Evolutionary conservation across 2,888 invertebrate genomes (phyloP), one percentile per base, ranked within the genome.

Genomic region (Lordiphosa andalusiaca): DNA sequence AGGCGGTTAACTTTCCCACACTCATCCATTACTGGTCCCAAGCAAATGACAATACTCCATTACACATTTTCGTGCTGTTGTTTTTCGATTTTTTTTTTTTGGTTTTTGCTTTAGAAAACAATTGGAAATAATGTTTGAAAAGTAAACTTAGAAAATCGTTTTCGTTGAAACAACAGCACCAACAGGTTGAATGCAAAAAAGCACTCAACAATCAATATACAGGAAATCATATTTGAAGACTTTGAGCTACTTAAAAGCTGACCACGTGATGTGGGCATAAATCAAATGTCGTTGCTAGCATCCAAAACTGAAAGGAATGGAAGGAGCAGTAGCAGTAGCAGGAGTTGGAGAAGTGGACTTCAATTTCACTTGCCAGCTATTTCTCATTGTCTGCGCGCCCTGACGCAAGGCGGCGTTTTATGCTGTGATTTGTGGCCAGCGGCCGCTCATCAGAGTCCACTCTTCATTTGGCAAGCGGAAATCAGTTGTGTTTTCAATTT

Each of bases 51-150:
- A 9, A 3, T 1, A 30, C 30, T 30, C 30, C 30, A 9, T 3
- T 33, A 9, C 9, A 25, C 10, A 21, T 19, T 50, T 37, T 9
- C 7, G 7, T 1, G 7, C 30, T 30, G 30, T 7, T 36, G 46
- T 10, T 35, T 13, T 41, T 38, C 6, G 2, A 1, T 6, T 23
- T 25, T 36, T 38, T 10, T 30, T 19, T 41, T 38, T 72, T 60
- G 57, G 68, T 42, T 56, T 57, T 55, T 61, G 59, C 66, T 68
- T 77, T 71, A 73, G 57, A 76, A 77, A 61, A 58, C 71, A 77
- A 71, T 76, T 77, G 57, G 41, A 71, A 67, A 61, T 68, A 65
- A 59, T 68, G 63, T 62, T 58, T 56, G 12, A 33, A 44, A 23
- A 33, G 12, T 36, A 38, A 66, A 30, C 25, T 33, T 42, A 53